Base-by-base conservation (phyloP, 2,797 vertebrate species). In the Eospalax fontanierii region DNA sequence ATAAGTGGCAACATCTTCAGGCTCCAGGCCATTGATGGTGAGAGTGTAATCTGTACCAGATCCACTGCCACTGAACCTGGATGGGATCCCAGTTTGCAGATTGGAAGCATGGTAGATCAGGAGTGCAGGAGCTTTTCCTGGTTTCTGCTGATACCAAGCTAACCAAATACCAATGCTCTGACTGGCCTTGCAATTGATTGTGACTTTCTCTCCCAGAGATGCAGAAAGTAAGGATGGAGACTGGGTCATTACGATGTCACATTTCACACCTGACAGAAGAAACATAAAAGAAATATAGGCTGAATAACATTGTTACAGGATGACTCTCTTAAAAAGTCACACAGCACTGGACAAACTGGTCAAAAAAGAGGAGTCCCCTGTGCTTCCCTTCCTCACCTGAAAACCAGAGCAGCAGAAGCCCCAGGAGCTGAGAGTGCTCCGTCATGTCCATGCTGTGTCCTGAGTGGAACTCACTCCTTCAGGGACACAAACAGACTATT, bases 21-120 rank as follows among this genome's bases (percentile, higher is more conserved):
- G 30, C 2, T 70, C 35, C 6, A 76, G 4, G 38, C 33, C 59
- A 16, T 0, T 89, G 74, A 89, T 85, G 7, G 46, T 87, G 15
- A 74, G 79, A 85, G 65, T 70, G n/a, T 68, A 80, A 38, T 61
- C 78, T 28, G 10, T 80, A 19, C 30, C 33, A 57, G 54, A 83
- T 19, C 63, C 6, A 66, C 38, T 84, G 19, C 82, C 82, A n/a
- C 0, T 70, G 43, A 84, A 84, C 35, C 30, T 11, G 43, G 85
- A 19, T 1, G 93, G 84, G 89, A 93, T 12, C 19, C 82, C 94
- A 22, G 83, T 65, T 14, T 10, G 0, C 0, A 9, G 0, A 4
- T 0, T 83, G 19, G 4, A 76, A 14, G 87, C 33, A n/a, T 0
- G 0, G 1, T 6, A 54, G 2, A 86, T 71, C 15, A 85, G 7